Conservation (phyloP, 2,888 invertebrate species). For the Drosophila longiperda region DNA sequence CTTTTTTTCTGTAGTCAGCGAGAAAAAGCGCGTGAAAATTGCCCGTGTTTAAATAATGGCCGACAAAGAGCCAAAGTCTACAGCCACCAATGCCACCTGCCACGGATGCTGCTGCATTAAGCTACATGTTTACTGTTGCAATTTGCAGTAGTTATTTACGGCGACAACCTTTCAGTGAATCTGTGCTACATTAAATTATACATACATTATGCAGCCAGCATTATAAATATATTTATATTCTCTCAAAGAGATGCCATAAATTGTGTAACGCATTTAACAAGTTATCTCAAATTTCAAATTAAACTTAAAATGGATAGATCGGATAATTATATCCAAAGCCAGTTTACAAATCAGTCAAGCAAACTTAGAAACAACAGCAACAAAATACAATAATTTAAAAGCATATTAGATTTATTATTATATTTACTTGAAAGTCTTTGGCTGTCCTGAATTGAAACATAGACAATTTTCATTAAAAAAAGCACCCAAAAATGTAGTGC, state of each 20-base stretch:
- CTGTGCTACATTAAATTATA: slow-evolving; percentile 10
- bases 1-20: slow-evolving; percentile 26
- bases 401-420: too few species aligned
- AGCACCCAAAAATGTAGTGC: neutral
- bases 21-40: slow-evolving; percentile 63
- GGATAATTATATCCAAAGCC: neutral
- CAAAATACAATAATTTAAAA: neutral
- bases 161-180: slow-evolving; percentile 10
- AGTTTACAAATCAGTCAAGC: neutral
- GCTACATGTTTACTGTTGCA: slow-evolving; percentile 50
- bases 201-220: slow-evolving; percentile 10
- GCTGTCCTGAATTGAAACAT: neutral
- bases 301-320: neutral
- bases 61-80: slow-evolving; percentile 17
- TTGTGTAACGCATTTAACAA: neutral
- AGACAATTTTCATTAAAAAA: neutral
- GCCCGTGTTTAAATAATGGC: slow-evolving; percentile 44
- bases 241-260: neutral
- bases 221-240: neutral
- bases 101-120: slow-evolving; percentile 30
- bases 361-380: neutral
- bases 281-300: neutral
- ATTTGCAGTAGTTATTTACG: slow-evolving; percentile 47
- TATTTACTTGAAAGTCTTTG: neutral
- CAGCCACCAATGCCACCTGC: slow-evolving; percentile 5